These are phyloP conservation scores for Apogon hyalosoma DNA, from an alignment of 2,797 vertebrate genomes.

Conservation along the genomic window DNA sequence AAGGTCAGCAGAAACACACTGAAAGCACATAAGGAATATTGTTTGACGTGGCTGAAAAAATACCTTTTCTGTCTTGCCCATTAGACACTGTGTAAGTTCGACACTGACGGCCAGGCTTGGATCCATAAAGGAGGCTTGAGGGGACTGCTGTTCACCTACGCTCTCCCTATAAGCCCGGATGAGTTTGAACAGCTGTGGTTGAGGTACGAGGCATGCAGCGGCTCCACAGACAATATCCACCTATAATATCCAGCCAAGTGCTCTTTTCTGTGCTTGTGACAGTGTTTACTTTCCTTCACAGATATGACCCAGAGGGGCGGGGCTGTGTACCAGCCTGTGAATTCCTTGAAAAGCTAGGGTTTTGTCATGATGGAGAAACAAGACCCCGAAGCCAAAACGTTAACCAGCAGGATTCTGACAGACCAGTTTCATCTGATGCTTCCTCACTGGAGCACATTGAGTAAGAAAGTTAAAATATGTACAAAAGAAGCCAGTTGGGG, in stretches of 20 bases:
- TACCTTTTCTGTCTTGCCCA: background rate
- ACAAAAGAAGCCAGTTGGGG: too few species aligned
- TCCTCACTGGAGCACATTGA: constrained; percentile 4
- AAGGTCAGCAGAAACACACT: constrained; percentile 33
- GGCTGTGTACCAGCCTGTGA: constrained; percentile 33
- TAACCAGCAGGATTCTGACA: background rate
- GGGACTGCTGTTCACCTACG: constrained; percentile 41
- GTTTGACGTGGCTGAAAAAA: background rate
- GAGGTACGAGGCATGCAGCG: constrained; percentile 30
- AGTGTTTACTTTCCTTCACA: constrained; percentile 16
- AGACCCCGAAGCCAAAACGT: background rate
- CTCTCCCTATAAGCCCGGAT: constrained; percentile 29
- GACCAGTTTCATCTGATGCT: constrained; percentile 2
- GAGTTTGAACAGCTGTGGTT: constrained; percentile 56
- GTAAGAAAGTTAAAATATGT: constrained; percentile 7
- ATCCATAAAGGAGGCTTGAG: constrained; percentile 47
- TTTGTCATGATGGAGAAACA: constrained; percentile 1
- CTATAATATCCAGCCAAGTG: background rate
- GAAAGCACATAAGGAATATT: background rate
- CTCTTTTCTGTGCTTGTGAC: background rate
- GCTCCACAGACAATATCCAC: too few species aligned
- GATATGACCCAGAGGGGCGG: constrained; percentile 35
- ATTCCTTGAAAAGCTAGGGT: constrained; percentile 41
- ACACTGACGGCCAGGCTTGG: constrained; percentile 10
- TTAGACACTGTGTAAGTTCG: constrained; percentile 38